A percentile compares a stretch with the other conserved stretches of the same genome.
phyloP scores from a whole-genome alignment of 2,113 vertebrate genomes.

The Prinia subflava region DNA sequence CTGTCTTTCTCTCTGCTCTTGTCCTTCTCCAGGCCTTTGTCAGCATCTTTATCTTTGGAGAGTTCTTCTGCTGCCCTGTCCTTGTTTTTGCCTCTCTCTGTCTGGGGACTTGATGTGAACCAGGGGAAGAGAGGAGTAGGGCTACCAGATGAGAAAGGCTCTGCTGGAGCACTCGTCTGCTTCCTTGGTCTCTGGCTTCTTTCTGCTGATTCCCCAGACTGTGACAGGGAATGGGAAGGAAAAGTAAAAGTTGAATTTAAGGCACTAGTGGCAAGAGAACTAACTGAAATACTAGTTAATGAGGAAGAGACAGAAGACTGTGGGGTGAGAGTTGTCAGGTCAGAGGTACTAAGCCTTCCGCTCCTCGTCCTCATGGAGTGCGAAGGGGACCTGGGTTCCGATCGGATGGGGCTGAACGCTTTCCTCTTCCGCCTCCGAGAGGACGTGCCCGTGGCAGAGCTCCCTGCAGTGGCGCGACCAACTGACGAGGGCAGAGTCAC shows the following conservation, averaged over 20 bases:
- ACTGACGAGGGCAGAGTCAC: slow-evolving; percentile 85
- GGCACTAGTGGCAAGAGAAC: slow-evolving; percentile 93
- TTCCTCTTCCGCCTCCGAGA: slow-evolving; percentile 80
- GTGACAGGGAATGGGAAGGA: slow-evolving; percentile 76
- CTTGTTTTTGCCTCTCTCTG: slow-evolving; percentile 76
- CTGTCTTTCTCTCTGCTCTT: slow-evolving; percentile 83
- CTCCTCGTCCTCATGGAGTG: slow-evolving; percentile 98
- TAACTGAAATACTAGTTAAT: slow-evolving; percentile 84
- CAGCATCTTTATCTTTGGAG: slow-evolving; percentile 76
- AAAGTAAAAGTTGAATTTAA: slow-evolving; percentile 87
- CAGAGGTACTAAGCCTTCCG: slow-evolving; percentile 84
- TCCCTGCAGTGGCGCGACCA: slow-evolving; percentile 75
- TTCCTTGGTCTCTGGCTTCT: slow-evolving; percentile 72
- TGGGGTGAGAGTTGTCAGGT: slow-evolving; percentile 75
- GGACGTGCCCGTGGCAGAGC: slow-evolving; percentile 70
- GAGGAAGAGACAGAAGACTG: slow-evolving; percentile 80
- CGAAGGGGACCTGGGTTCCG: slow-evolving; percentile 88
- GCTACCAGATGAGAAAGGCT: slow-evolving; percentile 74
- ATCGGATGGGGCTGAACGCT: slow-evolving; percentile 78
- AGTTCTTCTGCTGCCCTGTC: slow-evolving; percentile 73
- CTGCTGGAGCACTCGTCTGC: slow-evolving; percentile 66
- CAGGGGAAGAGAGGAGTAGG: slow-evolving; percentile 78
- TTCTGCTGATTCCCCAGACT: slow-evolving; percentile 74
- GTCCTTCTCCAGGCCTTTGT: slow-evolving; percentile 84
- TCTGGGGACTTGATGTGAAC: slow-evolving; percentile 81